Percentiles rank a stretch among this genome's conserved stretches.
phyloP scores from a whole-genome alignment of 2,797 vertebrate species.

The Hyperoplus lanceolatus region DNA sequence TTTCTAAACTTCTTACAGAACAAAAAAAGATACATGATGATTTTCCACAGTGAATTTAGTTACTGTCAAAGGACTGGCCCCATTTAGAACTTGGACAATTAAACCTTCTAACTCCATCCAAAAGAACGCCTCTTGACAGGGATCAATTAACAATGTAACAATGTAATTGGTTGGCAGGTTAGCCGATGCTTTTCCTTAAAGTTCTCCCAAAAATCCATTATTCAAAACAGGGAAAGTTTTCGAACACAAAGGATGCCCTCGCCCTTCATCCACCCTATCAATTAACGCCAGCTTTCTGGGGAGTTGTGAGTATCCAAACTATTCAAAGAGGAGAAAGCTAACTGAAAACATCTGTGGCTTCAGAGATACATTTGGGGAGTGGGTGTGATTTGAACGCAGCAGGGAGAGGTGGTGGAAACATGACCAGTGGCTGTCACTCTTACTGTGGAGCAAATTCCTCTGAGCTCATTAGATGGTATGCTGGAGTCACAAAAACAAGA shows the following conservation, averaged over 20 bases:
- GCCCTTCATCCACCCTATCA: conserved; percentile 13
- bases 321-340: conserved; percentile 44
- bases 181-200: not conserved
- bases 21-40: conserved; percentile 23
- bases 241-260: not conserved
- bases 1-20: not conserved
- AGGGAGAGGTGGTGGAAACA: conserved; percentile 62
- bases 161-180: conserved; percentile 1
- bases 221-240: conserved; percentile 3
- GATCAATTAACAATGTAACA: conserved; percentile 6
- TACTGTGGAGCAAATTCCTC: conserved; percentile 69
- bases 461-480: conserved; percentile 79
- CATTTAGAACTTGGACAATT: conserved; percentile 10
- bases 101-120: conserved; percentile 18
- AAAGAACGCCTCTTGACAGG: not conserved
- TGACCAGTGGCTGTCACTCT: conserved; percentile 76
- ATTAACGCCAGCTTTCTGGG: conserved; percentile 23
- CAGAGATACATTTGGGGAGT: conserved; percentile 55
- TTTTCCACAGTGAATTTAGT: conserved; percentile 8
- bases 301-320: conserved; percentile 12
- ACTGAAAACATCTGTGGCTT: conserved; percentile 39
- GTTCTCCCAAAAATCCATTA: not conserved
- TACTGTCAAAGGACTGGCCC: conserved; percentile 19
- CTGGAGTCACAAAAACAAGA: conserved; percentile 63
- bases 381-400: conserved; percentile 64